Evolutionary conservation across 2,888 invertebrate species (phyloP).

Genomic region (Apantesis nais): DNA sequence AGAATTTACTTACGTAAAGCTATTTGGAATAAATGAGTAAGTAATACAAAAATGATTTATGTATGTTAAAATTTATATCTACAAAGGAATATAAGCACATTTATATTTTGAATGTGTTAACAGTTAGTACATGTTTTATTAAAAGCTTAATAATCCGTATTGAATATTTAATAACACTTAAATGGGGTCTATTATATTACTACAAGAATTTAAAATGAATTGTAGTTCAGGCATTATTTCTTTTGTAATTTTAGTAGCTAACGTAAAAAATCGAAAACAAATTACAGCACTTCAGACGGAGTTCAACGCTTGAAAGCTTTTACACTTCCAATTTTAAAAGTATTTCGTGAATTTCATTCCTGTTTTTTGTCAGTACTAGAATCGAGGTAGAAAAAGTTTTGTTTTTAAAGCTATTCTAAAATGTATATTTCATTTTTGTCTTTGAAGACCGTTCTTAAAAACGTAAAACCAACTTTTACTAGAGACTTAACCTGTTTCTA

Average conservation of each 20-base stretch:
- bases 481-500: background rate
- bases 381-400: conserved; percentile 15
- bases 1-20: conserved; percentile 33
- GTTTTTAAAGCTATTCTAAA: conserved; percentile 13
- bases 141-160: background rate
- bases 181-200: background rate
- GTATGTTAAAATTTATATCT: background rate
- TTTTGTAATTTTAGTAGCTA: background rate
- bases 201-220: background rate
- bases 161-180: background rate
- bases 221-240: background rate
- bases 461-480: background rate
- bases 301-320: conserved; percentile 40
- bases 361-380: conserved; percentile 38
- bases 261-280: conserved; percentile 27
- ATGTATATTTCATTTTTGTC: conserved; percentile 5
- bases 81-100: background rate
- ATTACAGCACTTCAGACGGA: conserved; percentile 33
- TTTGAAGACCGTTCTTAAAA: background rate
- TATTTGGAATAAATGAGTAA: conserved; percentile 18
- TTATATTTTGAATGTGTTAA: background rate
- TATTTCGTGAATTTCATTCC: conserved; percentile 43
- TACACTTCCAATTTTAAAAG: conserved; percentile 42
- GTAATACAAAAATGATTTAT: conserved; percentile 19
- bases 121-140: background rate